A percentile compares a stretch with the other conserved stretches of the same genome.
These are phyloP conservation scores for Patagioenas fasciata DNA, from an alignment of 2,113 vertebrate species.

Conservation along the genomic window DNA sequence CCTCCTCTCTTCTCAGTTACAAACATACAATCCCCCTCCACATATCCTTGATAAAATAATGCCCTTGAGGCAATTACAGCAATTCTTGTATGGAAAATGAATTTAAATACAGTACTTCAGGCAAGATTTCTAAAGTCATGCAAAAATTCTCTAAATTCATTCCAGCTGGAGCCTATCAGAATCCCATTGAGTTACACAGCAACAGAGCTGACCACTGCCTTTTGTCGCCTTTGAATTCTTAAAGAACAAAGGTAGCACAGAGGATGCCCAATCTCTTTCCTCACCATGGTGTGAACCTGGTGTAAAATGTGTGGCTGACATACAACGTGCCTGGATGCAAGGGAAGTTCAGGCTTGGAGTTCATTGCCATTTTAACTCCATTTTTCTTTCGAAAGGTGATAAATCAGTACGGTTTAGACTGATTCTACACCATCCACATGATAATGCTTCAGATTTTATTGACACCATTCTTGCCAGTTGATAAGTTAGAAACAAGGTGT, in stretches of 20 bases:
- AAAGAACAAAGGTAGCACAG: neutral
- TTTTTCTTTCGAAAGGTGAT: neutral
- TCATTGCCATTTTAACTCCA: neutral
- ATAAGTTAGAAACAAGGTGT: no score
- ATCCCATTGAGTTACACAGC: neutral
- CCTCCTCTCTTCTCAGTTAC: neutral
- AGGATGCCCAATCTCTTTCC: neutral
- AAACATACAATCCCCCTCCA: neutral
- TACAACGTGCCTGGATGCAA: neutral
- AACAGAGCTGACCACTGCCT: neutral
- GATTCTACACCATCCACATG: neutral
- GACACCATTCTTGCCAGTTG: accelerated
- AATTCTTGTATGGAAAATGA: neutral
- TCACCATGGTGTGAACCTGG: neutral
- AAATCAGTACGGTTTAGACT: neutral
- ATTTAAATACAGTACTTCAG: neutral
- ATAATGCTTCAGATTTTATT: accelerated
- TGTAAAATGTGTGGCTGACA: neutral
- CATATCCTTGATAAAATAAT: neutral
- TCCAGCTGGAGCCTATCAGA: neutral
- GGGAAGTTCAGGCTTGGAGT: neutral
- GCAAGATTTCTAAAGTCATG: neutral
- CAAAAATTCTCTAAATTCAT: neutral
- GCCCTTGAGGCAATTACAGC: neutral
- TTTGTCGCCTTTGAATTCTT: neutral